A percentile compares a stretch with the other conserved stretches of the same genome.
These are phyloP conservation scores for Pseudochromis fuscus DNA, from an alignment of 2,797 vertebrate genomes.

Conservation along the genomic window DNA sequence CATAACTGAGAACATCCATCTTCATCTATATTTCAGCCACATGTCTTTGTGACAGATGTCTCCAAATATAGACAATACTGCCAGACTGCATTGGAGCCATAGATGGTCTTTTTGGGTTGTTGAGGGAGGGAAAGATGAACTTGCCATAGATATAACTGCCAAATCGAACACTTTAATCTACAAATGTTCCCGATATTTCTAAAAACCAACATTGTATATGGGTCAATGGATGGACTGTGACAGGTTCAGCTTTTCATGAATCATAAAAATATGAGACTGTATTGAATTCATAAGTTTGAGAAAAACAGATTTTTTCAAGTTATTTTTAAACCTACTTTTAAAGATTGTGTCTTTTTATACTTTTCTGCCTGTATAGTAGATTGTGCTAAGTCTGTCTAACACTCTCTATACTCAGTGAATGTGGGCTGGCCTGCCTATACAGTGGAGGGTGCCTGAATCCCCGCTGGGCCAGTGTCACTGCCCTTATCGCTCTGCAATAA, in stretches of 20 bases:
- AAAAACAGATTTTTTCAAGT: too few relatives aligned
- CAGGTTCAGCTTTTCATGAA: too few relatives aligned
- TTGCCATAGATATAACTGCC: constrained; percentile 4
- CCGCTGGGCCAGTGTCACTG: constrained; percentile 41
- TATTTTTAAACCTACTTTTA: too few relatives aligned
- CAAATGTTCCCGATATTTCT: neutral
- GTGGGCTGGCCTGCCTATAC: constrained; percentile 46
- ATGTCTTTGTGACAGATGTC: constrained; percentile 36
- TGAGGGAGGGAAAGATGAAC: neutral
- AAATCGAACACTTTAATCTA: too few relatives aligned
- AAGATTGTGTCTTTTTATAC: too few relatives aligned
- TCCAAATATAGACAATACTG: constrained; percentile 42
- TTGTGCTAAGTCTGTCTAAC: too few relatives aligned
- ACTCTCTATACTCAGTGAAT: constrained; percentile 36
- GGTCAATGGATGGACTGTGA: too few relatives aligned
- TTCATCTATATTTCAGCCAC: constrained; percentile 41
- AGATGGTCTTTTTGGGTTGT: constrained; percentile 1
- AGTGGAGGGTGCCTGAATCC: constrained; percentile 52
- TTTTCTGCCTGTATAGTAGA: too few relatives aligned
- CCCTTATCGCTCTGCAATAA: constrained; percentile 64
- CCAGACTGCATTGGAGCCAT: neutral
- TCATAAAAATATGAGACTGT: too few relatives aligned
- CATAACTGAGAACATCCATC: constrained; percentile 33
- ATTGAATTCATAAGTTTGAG: too few relatives aligned
- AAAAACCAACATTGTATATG: too few relatives aligned